Evolutionary conservation across 1,140 invertebrate species (phyloP).

Genomic region (Drosophila virilis): DNA sequence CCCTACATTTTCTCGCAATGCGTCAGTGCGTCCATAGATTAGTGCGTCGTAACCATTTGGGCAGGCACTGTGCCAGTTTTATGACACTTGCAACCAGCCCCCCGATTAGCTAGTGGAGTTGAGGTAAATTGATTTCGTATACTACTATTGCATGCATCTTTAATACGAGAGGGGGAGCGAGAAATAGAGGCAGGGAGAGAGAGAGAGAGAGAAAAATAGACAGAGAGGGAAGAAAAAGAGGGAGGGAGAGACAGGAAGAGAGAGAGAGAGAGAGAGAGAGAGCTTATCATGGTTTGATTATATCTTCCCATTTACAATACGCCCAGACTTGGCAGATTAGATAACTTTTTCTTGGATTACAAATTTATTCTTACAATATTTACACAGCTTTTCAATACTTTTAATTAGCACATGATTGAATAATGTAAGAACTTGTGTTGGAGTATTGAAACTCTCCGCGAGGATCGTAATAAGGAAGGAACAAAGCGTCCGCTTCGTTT

Average conservation of each 20-base stretch:
- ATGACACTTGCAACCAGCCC: slow-evolving; percentile 38
- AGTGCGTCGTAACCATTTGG: slow-evolving; percentile 36
- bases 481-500: too few species aligned
- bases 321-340: too few species aligned
- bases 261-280: too few species aligned
- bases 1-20: slow-evolving; percentile 51
- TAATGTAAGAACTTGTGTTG: too few species aligned
- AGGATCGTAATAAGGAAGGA: too few species aligned
- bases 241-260: not conserved
- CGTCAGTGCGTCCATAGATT: slow-evolving; percentile 59
- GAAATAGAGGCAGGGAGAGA: not conserved
- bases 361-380: too few species aligned
- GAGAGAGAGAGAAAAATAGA: not conserved
- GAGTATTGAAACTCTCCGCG: too few species aligned
- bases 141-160: not conserved
- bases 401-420: too few species aligned
- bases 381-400: too few species aligned
- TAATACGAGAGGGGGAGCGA: not conserved
- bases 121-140: slow-evolving; percentile 5
- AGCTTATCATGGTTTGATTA: not conserved
- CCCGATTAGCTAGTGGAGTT: slow-evolving; percentile 8
- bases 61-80: slow-evolving; percentile 39
- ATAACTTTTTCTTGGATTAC: too few species aligned
- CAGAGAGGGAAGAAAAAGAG: not conserved
- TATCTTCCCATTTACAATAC: too few species aligned